These are phyloP conservation scores for Nyleta sp. DNA, from an alignment of 2,888 invertebrate genomes.

Conservation along the genomic window DNA sequence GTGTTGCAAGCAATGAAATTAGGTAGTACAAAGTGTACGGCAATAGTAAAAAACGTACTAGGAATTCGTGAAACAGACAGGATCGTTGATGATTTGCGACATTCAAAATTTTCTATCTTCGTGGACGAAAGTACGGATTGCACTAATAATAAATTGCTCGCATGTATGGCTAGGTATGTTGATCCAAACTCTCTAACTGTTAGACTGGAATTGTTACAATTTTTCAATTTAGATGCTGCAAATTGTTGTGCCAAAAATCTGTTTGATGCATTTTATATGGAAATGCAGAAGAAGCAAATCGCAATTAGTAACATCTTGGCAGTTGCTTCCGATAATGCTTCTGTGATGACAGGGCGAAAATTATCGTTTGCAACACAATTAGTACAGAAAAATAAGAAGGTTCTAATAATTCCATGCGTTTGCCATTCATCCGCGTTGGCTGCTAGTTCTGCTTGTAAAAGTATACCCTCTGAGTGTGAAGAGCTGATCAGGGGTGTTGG, in stretches of 20 bases:
- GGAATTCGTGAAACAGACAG: not conserved
- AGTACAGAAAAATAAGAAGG: not conserved
- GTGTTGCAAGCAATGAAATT: not conserved
- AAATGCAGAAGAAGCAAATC: constrained; percentile 3
- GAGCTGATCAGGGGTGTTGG: not conserved
- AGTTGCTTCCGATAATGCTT: constrained; percentile 6
- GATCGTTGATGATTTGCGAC: not conserved
- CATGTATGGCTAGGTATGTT: not conserved
- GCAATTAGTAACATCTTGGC: constrained; percentile 1
- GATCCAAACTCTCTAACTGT: not conserved
- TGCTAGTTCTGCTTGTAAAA: constrained; percentile 1
- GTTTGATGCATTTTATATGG: not conserved
- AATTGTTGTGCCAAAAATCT: not conserved
- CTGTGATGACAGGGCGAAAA: constrained; percentile 11
- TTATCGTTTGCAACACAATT: not conserved
- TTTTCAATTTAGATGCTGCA: not conserved
- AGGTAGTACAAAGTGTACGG: constrained; percentile 9
- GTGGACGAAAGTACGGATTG: not conserved
- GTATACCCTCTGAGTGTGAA: not conserved
- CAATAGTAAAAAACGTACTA: constrained; percentile 9
- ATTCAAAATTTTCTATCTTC: constrained; percentile 8
- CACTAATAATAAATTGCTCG: not conserved
- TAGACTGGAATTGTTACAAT: not conserved
- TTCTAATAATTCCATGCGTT: constrained; percentile 5
- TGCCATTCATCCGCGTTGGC: constrained; percentile 20